A percentile compares a stretch with the other conserved stretches of the same genome.
phyloP scores from a whole-genome alignment of 2,888 invertebrate genomes.

The Nowickia ferox region DNA sequence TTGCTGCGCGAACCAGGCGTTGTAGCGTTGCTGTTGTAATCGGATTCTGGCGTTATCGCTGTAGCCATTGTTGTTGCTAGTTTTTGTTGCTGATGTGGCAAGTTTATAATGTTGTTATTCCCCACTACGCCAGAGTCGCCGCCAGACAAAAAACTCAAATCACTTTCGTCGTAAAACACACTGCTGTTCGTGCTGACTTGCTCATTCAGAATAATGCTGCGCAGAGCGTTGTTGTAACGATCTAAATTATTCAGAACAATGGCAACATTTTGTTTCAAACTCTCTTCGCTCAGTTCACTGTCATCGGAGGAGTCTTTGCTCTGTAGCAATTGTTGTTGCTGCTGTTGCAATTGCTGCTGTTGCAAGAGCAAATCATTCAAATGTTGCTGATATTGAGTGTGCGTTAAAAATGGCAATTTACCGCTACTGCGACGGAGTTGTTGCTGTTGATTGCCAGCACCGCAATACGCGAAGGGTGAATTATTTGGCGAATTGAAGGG shows the following conservation, averaged over 20 bases:
- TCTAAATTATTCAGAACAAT: conserved; percentile 83
- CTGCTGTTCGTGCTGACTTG: conserved; percentile 79
- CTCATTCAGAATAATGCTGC: conserved; percentile 83
- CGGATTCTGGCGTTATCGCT: conserved; percentile 81
- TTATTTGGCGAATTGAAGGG: conserved; percentile 82
- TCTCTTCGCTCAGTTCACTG: conserved; percentile 83
- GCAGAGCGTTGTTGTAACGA: conserved; percentile 82
- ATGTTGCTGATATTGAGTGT: conserved; percentile 79
- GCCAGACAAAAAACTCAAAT: conserved; percentile 65
- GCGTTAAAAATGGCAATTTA: conserved; percentile 74
- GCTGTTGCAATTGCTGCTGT: conserved; percentile 79
- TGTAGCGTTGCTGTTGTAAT: conserved; percentile 83
- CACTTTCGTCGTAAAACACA: conserved; percentile 78
- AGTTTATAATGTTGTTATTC: conserved; percentile 74
- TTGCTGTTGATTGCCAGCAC: conserved; percentile 66
- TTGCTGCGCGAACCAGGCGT: conserved; percentile 79
- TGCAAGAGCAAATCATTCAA: conserved; percentile 80
- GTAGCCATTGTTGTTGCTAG: conserved; percentile 74
- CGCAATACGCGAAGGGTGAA: conserved; percentile 77
- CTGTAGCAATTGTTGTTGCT: conserved; percentile 76
- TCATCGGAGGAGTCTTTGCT: conserved; percentile 72
- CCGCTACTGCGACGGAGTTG: conserved; percentile 75
- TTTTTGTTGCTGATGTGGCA: conserved; percentile 67
- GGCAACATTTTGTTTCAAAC: conserved; percentile 83
- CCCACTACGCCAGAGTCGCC: conserved; percentile 69